A percentile compares a stretch with the other conserved stretches of the same genome.
phyloP scores from a whole-genome alignment of 1,140 invertebrate genomes.

The Drosophila sp. region DNA sequence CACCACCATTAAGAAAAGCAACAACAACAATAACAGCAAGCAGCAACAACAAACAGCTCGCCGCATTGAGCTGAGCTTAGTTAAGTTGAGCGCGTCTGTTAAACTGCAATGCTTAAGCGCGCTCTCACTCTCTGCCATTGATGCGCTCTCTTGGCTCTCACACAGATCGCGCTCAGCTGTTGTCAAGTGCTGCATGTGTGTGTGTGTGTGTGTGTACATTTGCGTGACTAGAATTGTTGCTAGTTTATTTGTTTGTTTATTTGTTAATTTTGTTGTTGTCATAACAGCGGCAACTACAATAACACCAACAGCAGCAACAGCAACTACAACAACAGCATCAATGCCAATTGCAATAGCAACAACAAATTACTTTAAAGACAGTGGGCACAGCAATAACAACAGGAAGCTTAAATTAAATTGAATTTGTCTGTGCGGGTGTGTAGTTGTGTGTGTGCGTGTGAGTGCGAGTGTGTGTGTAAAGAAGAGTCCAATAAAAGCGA shows the following conservation, averaged over 20 bases:
- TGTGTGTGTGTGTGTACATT: constrained; percentile 6
- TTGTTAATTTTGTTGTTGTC: constrained; percentile 62
- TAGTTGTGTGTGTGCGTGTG: constrained; percentile 5
- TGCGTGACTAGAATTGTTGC: constrained; percentile 72
- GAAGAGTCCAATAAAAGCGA: constrained; percentile 8
- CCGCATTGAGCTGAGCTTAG: constrained; percentile 62
- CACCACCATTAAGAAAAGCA: background rate
- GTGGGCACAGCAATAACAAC: constrained; percentile 30
- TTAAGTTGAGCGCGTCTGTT: constrained; percentile 69
- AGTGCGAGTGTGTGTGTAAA: constrained; percentile 14
- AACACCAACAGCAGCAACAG: constrained; percentile 16
- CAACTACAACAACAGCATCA: constrained; percentile 18
- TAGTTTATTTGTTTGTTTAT: constrained; percentile 31
- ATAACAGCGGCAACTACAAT: constrained; percentile 69
- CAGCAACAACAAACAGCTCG: background rate
- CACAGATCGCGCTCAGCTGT: constrained; percentile 35
- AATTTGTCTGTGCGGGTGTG: constrained; percentile 31
- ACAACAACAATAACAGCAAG: constrained; percentile 9
- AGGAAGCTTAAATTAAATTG: constrained; percentile 53
- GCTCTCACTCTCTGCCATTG: no score
- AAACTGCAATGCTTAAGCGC: constrained; percentile 40
- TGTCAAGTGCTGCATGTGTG: constrained; percentile 3
- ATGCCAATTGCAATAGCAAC: constrained; percentile 8
- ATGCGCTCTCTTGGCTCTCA: background rate
- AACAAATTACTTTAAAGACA: constrained; percentile 42